Percentiles rank a stretch among this genome's conserved stretches.
phyloP scores from a whole-genome alignment of 2,888 invertebrate species.

The Caenorhabditis japonica region DNA sequence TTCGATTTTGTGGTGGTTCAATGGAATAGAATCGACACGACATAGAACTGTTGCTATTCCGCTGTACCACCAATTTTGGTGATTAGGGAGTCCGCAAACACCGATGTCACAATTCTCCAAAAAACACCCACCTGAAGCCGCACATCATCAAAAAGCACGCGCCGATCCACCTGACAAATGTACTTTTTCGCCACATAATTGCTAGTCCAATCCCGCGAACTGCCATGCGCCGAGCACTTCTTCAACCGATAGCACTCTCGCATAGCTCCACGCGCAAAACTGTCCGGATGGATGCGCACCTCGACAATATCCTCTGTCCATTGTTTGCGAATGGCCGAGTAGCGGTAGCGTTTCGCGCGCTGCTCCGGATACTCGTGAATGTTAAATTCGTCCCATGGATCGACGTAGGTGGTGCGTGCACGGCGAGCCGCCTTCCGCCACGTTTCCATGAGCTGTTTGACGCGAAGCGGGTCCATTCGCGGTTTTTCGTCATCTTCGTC shows the following conservation, averaged over 20 bases:
- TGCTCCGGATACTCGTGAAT: slow-evolving; percentile 79
- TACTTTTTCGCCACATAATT: slow-evolving; percentile 81
- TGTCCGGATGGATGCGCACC: slow-evolving; percentile 77
- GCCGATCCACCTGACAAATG: slow-evolving; percentile 78
- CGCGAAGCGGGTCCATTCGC: slow-evolving; percentile 34
- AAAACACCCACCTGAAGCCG: no score
- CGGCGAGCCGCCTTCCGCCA: slow-evolving; percentile 63
- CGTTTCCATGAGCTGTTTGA: slow-evolving; percentile 59
- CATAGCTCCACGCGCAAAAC: slow-evolving; percentile 81
- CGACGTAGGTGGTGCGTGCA: slow-evolving; percentile 72
- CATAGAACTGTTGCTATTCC: no score
- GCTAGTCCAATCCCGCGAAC: slow-evolving; percentile 79
- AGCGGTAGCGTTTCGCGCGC: slow-evolving; percentile 79
- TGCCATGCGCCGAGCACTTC: slow-evolving; percentile 78
- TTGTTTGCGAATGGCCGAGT: slow-evolving; percentile 79
- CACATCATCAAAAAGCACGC: slow-evolving; percentile 81
- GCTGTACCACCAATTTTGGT: no score
- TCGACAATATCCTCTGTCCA: slow-evolving; percentile 80
- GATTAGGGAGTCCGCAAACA: no score
- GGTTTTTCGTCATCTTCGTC: slow-evolving; percentile 5
- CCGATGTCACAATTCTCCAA: no score
- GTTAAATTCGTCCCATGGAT: slow-evolving; percentile 80
- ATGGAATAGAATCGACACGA: no score
- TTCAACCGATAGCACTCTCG: slow-evolving; percentile 80
- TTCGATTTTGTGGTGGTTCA: no score